A percentile compares a stretch with the other conserved stretches of the same genome.
phyloP scores from a whole-genome alignment of 1,140 invertebrate species.

The Gonioctena quinquepunctata region DNA sequence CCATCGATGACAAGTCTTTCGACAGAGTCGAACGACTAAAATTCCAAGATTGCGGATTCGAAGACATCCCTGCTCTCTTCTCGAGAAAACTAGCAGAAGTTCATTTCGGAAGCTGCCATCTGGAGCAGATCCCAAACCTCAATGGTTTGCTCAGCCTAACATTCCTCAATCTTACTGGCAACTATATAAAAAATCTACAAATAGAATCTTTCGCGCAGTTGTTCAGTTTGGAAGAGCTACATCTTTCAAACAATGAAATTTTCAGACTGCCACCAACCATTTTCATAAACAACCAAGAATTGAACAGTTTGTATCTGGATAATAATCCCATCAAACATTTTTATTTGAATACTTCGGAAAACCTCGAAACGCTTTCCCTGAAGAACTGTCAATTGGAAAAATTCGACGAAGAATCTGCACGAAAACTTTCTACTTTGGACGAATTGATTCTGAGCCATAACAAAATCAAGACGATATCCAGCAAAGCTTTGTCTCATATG shows the following conservation, averaged over 20 bases:
- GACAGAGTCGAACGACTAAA: conserved; percentile 30
- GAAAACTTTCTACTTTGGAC: conserved; percentile 33
- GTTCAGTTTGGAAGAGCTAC: conserved; percentile 39
- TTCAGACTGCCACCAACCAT: conserved; percentile 33
- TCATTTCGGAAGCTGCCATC: conserved; percentile 41
- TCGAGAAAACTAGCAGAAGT: conserved; percentile 43
- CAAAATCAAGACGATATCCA: conserved; percentile 33
- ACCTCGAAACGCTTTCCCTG: conserved; percentile 44
- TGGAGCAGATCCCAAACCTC: conserved; percentile 40
- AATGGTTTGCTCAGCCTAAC: conserved; percentile 34
- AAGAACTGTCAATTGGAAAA: conserved; percentile 39
- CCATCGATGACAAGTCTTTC: conserved; percentile 38
- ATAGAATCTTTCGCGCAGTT: conserved; percentile 40
- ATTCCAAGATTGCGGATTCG: conserved; percentile 34
- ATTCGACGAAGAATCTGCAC: conserved; percentile 35
- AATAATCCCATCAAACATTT: conserved; percentile 46
- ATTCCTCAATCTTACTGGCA: conserved; percentile 44
- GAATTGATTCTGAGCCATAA: conserved; percentile 49
- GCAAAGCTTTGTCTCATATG: conserved; percentile 37
- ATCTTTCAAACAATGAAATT: conserved; percentile 49
- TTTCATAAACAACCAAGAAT: conserved; percentile 39
- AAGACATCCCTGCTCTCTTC: conserved; percentile 33
- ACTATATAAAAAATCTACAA: conserved; percentile 42
- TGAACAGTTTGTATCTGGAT: conserved; percentile 41
- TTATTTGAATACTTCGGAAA: conserved; percentile 29